Evolutionary conservation across 2,797 vertebrate species (phyloP).

Genomic region (Cheirogaleus major): DNA sequence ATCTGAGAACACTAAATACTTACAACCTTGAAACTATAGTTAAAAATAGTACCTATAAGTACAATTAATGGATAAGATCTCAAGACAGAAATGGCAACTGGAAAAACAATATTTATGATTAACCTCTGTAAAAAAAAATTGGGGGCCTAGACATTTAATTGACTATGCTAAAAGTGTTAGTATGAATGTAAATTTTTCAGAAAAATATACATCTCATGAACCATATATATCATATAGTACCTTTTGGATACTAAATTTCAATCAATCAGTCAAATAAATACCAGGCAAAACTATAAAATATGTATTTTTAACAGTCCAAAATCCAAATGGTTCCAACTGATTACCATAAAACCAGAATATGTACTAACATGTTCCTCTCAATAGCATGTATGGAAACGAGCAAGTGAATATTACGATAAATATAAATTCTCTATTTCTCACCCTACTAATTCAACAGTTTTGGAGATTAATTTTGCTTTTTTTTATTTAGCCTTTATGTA

Average conservation of each 20-base stretch:
- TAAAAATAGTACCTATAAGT: conserved; percentile 45
- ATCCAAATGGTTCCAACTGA: conserved; percentile 56
- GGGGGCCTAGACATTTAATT: neutral
- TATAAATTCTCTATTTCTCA: conserved; percentile 58
- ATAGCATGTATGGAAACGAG: conserved; percentile 40
- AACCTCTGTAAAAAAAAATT: conserved; percentile 31
- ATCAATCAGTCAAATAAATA: neutral
- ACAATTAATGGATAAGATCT: conserved; percentile 16
- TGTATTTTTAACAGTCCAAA: conserved; percentile 57
- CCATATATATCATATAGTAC: neutral
- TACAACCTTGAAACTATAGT: conserved; percentile 1
- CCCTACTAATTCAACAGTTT: conserved; percentile 63
- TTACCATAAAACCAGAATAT: conserved; percentile 47
- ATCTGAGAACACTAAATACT: conserved; percentile 65
- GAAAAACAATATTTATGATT: conserved; percentile 22
- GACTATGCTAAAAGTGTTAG: neutral
- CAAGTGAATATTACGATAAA: neutral
- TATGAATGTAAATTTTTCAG: conserved; percentile 23
- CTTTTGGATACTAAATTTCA: conserved; percentile 26
- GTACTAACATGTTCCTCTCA: conserved; percentile 60
- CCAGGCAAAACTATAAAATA: conserved; percentile 44
- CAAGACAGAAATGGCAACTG: conserved; percentile 51
- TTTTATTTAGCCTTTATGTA: neutral
- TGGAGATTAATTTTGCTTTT: conserved; percentile 66
- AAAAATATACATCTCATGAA: conserved; percentile 18